A percentile compares a stretch with the other conserved stretches of the same genome.
Evolutionary conservation across 53 echinoderm and acorn worm genomes (phyloP).

Genomic region (Actinopyga echinites): DNA sequence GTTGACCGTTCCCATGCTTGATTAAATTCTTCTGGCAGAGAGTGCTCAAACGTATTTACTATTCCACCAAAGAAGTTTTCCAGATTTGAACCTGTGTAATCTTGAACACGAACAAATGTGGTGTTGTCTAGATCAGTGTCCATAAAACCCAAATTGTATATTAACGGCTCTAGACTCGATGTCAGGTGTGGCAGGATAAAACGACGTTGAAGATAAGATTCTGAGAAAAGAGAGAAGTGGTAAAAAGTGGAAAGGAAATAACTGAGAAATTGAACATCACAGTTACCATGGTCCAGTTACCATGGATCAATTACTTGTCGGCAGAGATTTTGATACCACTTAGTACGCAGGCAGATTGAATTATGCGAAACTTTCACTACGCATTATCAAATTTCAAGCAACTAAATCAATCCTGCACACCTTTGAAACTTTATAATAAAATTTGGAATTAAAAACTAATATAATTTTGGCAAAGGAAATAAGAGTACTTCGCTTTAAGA

Average conservation of each 20-base stretch:
- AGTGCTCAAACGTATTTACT: neutral
- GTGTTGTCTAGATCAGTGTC: neutral
- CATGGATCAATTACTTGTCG: too few species aligned
- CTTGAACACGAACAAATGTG: neutral
- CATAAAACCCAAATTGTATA: conserved; percentile 3
- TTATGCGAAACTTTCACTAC: too few species aligned
- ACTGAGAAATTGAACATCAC: too few species aligned
- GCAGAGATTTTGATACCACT: too few species aligned
- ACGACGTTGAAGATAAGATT: neutral
- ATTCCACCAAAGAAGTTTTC: neutral
- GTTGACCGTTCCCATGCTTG: neutral
- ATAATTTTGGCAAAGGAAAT: too few species aligned
- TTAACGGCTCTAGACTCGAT: neutral
- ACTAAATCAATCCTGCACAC: too few species aligned
- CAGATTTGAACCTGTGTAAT: neutral
- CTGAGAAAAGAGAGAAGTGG: neutral
- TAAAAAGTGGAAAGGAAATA: neutral
- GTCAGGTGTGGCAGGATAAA: neutral
- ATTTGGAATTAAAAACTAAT: too few species aligned
- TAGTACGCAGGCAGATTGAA: too few species aligned
- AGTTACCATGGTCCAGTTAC: too few species aligned
- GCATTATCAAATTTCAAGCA: too few species aligned
- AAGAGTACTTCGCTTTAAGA: too few species aligned
- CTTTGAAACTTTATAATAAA: too few species aligned
- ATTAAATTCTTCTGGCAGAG: neutral